phyloP scores from a whole-genome alignment of 2,113 vertebrate genomes.

The Oryzias javanicus region DNA sequence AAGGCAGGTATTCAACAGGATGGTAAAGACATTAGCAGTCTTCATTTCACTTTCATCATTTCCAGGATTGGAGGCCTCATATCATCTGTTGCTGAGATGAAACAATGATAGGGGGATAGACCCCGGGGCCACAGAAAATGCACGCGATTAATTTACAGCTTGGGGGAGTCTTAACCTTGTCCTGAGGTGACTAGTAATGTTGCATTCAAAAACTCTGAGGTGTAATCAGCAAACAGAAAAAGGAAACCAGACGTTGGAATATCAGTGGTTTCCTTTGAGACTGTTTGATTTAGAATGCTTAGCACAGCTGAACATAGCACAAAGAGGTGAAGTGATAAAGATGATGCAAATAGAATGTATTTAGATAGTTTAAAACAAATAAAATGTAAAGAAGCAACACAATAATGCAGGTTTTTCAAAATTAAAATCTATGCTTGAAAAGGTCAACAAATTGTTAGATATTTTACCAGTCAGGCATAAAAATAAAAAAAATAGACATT shows the following conservation, averaged over 20 bases:
- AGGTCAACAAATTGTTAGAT: no score
- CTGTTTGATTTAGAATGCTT: slow-evolving; percentile 58
- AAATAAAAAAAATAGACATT: no score
- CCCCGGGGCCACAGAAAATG: slow-evolving; percentile 51
- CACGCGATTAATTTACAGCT: slow-evolving; percentile 70
- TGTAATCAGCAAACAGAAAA: slow-evolving; percentile 73
- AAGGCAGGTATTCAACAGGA: slow-evolving; percentile 44
- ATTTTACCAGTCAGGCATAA: no score
- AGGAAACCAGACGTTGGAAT: slow-evolving; percentile 60
- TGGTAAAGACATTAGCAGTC: slow-evolving; percentile 70
- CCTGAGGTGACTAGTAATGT: slow-evolving; percentile 44
- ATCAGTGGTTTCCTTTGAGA: slow-evolving; percentile 60
- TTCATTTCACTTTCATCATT: slow-evolving; percentile 66
- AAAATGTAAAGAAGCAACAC: slow-evolving; percentile 37
- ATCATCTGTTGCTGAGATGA: slow-evolving; percentile 31
- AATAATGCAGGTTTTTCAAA: background rate
- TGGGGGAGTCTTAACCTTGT: slow-evolving; percentile 51
- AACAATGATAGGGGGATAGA: slow-evolving; percentile 49
- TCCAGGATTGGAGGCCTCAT: slow-evolving; percentile 50
- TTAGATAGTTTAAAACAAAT: slow-evolving; percentile 33
- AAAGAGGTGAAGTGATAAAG: slow-evolving; percentile 11
- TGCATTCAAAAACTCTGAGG: slow-evolving; percentile 56
- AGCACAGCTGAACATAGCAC: slow-evolving; percentile 36
- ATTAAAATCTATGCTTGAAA: no score
- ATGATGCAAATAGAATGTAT: slow-evolving; percentile 10